Evolutionary conservation across 2,113 vertebrate genomes (phyloP), one percentile per base, ranked within the genome.

Genomic region (Syrrhaptes paradoxus): DNA sequence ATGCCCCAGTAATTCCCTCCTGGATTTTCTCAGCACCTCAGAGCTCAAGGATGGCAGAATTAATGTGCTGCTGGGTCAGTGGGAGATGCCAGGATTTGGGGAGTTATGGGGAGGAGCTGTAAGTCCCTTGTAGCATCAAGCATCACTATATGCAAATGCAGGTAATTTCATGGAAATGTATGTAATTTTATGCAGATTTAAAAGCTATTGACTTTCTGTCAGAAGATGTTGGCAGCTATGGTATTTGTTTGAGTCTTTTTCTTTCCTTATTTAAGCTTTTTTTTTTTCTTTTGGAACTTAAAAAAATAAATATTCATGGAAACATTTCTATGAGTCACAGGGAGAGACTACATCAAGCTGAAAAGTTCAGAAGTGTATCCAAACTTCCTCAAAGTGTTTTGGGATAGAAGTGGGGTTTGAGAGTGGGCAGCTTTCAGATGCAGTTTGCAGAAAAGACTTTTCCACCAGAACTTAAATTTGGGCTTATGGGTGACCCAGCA

Each of bases 131-230:
- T 63, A 95, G 13, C 61, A 92, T 86, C 51, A 66, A 78, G 80
- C 73, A 93, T 94, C 92, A 90, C 96, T 96, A 21, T 96, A 97
- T 96, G 96, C 93, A 95, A 96, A 97, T 96, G 18, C 43, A 78
- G 70, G 90, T 93, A 95, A 96, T 96, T 94, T 94, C 43, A 96
- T 97, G 96, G 96, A 96, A 96, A 97, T 97, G 34, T 97, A 97
- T 97, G 95, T 94, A 96, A 97, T 96, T 96, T 96, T 97, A 97
- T 97, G 96, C 96, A 96, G 84, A 96, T 96, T 92, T 93, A 94
- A 96, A 96, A 95, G 92, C 95, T 95, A 96, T 96, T 97, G 95
- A 97, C 96, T 97, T 96, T 96, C 94, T 96, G 92, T 96, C 96
- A 96, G 90, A 93, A 96, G 95, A 92, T 96, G 96, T 97, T 97